These are phyloP conservation scores for Silurus meridionalis DNA, from an alignment of 2,113 vertebrate genomes.

Conservation along the genomic window DNA sequence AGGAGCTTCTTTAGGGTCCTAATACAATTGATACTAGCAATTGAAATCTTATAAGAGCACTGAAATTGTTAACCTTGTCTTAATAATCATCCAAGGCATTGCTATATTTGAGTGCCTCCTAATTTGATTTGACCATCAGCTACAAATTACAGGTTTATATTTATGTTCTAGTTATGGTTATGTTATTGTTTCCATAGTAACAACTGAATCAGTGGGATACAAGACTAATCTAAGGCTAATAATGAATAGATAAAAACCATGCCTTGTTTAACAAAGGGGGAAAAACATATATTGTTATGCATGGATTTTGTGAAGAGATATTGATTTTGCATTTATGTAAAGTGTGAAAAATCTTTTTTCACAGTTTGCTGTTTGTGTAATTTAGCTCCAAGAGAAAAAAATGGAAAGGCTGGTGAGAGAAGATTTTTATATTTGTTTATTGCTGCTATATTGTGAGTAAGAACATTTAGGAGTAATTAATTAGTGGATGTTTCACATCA, in stretches of 20 bases:
- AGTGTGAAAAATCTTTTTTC: not conserved
- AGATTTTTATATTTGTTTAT: not conserved
- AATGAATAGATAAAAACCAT: not conserved
- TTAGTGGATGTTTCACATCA: not conserved
- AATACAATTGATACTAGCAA: not conserved
- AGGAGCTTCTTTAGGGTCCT: not conserved
- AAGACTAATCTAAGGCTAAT: not conserved
- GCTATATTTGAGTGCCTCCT: not conserved
- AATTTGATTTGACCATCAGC: not conserved
- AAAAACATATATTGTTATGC: not conserved
- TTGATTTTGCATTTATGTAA: not conserved
- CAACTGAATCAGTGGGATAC: not conserved
- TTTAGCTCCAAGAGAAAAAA: not conserved
- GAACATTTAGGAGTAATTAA: not conserved
- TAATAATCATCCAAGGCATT: too few relatives aligned
- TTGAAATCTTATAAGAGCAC: not conserved
- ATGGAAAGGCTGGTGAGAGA: not conserved
- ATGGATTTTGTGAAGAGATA: not conserved
- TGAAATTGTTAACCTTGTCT: not conserved
- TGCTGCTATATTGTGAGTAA: not conserved
- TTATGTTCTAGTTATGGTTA: not conserved
- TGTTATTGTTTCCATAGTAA: not conserved
- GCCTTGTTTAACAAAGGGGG: not conserved
- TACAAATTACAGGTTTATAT: slow-evolving; percentile 3
- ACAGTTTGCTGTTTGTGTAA: not conserved